Conservation (phyloP, 1,140 invertebrate genomes). For the Parasteatoda tepidariorum region DNA sequence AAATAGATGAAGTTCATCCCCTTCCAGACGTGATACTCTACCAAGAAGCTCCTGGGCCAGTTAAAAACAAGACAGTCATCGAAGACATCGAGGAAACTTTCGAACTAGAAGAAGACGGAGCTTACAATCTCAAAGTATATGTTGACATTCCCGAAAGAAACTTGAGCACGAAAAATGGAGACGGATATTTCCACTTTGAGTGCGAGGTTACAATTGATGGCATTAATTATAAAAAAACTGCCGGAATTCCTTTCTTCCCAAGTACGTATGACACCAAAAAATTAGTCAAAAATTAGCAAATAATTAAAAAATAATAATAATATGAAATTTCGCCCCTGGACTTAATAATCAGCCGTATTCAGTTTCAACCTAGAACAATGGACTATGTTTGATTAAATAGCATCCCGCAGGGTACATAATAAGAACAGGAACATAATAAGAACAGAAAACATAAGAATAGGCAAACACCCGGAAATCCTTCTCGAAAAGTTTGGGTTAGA, state of each 20-base stretch:
- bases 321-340: neutral
- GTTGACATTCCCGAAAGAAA: conserved; percentile 15
- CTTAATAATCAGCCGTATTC: neutral
- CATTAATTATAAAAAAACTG: conserved; percentile 12
- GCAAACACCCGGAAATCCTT: too few species aligned
- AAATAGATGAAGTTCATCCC: conserved; percentile 33
- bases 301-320: neutral
- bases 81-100: conserved; percentile 20
- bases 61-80: neutral
- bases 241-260: conserved; percentile 38
- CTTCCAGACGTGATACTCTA: conserved; percentile 31
- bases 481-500: too few species aligned
- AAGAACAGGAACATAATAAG: neutral
- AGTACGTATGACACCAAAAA: neutral
- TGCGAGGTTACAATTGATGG: conserved; percentile 13
- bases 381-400: neutral
- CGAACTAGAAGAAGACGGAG: conserved; percentile 15
- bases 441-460: too few species aligned
- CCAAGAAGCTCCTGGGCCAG: conserved; percentile 3
- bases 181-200: neutral
- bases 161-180: neutral
- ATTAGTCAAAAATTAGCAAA: neutral
- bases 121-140: conserved; percentile 14
- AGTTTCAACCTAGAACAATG: neutral
- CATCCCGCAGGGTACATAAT: neutral